Evolutionary conservation across 1,140 invertebrate species (phyloP).

Genomic region (Argopecten irradians): DNA sequence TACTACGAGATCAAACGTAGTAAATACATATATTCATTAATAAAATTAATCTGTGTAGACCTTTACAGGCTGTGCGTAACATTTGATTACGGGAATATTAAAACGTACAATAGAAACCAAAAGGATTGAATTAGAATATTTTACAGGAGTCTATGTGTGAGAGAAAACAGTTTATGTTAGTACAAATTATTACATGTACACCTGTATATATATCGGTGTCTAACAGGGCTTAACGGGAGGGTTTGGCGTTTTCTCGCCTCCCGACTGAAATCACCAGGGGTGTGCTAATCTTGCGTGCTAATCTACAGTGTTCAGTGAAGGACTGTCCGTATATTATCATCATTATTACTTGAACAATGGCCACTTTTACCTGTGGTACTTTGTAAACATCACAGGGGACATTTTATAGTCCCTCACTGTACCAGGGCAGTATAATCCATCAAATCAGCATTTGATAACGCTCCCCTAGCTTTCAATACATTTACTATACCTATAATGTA

Average conservation of each 20-base stretch:
- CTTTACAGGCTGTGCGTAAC: background rate
- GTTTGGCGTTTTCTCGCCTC: background rate
- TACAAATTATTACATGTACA: background rate
- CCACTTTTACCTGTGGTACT: background rate
- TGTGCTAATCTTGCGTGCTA: background rate
- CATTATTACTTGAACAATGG: background rate
- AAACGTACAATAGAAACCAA: background rate
- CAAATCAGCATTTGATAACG: constrained; percentile 1
- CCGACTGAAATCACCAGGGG: background rate
- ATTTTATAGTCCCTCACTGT: background rate
- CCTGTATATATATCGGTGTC: background rate
- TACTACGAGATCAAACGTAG: background rate
- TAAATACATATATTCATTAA: constrained; percentile 5
- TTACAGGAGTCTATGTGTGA: background rate
- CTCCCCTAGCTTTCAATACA: background rate
- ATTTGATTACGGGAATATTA: background rate
- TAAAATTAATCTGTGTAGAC: background rate
- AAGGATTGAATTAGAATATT: too few species aligned
- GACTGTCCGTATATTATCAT: background rate
- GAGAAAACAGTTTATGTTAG: too few species aligned
- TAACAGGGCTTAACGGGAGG: background rate
- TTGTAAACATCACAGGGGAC: background rate
- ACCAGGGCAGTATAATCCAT: background rate
- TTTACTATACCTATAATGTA: background rate
- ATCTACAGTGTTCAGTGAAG: background rate